Evolutionary conservation across 2,113 vertebrate species (phyloP), one percentile per base, ranked within the genome.

Genomic region (Halichoeres trimaculatus): DNA sequence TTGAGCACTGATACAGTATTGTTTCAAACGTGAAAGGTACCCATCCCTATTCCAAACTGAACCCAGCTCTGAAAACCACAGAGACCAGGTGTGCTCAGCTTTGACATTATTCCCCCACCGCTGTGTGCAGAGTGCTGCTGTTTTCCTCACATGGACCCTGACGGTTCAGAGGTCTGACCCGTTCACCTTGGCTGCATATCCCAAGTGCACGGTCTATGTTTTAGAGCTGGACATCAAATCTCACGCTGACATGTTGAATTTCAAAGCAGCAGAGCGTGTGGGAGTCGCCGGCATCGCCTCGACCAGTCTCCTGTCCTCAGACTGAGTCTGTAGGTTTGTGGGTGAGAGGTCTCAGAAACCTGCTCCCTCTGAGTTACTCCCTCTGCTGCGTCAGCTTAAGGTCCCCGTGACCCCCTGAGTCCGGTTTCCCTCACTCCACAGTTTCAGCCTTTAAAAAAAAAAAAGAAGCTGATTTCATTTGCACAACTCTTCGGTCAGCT

Each of bases 191-290:
- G n/a, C 68, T 6, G 14, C 34, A 52, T 58, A 77, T 81, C 56
- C 70, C 47, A 19, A 48, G 8, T 51, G 71, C 62, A 70, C 22
- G 54, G 36, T 76, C 70, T 52, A 63, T 69, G 75, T 70, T 80
- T 88, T 74, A 74, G 59, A 70, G 22, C 48, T 59, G 19, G 41
- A 65, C 66, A 70, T 84, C 62, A 84, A 65, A 84, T 80, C 55
- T 73, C 82, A 80, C 81, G 84, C 67, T 51, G 14, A 45, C 19
- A 43, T 79, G 77, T 85, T 84, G 72, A 79, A 83, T 89, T 88
- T 81, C 51, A 79, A 35, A 63, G 58, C 55, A 63, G 70, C 60
- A 51, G 47, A 76, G 57, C 47, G 26, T 67, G 47, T 36, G 8
- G n/a, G 45, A 77, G 24, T 71, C 58, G 41, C 50, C 50, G 5